Conservation (phyloP, 1,140 invertebrate species). For the Aphidius ervi region DNA sequence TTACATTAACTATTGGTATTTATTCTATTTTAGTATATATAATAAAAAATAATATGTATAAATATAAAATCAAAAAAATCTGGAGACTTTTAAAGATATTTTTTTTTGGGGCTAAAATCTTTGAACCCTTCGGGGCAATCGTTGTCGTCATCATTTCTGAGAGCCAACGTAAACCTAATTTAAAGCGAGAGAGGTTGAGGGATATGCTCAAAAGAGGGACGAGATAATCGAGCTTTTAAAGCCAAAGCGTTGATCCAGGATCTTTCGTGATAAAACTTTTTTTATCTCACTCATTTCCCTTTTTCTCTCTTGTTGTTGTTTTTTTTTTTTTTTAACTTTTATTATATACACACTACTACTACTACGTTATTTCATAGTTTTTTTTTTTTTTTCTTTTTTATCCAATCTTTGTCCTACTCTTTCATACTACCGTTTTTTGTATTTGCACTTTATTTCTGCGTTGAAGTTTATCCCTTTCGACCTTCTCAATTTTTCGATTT, state of each 20-base stretch:
- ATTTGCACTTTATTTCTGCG: not conserved
- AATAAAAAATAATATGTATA: not conserved
- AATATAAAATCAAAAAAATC: conserved; percentile 17
- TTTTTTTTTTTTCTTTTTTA: not conserved
- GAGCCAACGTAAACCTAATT: conserved; percentile 20
- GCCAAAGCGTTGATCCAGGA: conserved; percentile 20
- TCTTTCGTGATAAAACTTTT: conserved; percentile 5
- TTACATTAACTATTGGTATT: not conserved
- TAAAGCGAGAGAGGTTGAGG: conserved; percentile 12
- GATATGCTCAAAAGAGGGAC: not conserved
- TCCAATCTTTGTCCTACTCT: not conserved
- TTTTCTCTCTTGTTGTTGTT: not conserved
- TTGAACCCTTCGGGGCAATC: conserved; percentile 8
- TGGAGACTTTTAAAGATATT: conserved; percentile 3
- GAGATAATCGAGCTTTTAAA: conserved; percentile 22
- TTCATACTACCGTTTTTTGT: not conserved
- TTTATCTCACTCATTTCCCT: not conserved
- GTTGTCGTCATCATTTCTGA: not conserved
- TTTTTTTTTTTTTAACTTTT: conserved; percentile 1
- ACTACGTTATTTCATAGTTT: conserved; percentile 12
- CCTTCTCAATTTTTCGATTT: conserved; percentile 19
- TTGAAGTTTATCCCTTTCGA: not conserved
- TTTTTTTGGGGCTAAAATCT: conserved; percentile 14
- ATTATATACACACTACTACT: conserved; percentile 1
- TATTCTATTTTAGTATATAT: too few species aligned